Percentiles rank a stretch among this genome's conserved stretches.
phyloP scores from a whole-genome alignment of 1,140 invertebrate species.

The Pomacea maculata region DNA sequence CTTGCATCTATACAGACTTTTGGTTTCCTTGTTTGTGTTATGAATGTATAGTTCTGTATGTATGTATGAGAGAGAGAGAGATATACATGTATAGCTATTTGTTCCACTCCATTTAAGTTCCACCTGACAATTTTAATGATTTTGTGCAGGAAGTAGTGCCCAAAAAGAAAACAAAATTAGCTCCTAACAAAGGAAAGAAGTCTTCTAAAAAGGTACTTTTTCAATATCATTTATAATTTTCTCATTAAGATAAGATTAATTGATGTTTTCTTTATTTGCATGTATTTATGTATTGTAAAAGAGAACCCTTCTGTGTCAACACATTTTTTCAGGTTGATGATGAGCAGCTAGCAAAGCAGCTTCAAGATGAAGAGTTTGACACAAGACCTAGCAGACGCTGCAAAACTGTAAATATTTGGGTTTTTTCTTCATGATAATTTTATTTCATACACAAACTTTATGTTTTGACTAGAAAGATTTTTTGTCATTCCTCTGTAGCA shows the following conservation, averaged over 20 bases:
- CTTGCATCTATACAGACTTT: not conserved
- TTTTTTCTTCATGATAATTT: not conserved
- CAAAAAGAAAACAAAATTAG: constrained; percentile 8
- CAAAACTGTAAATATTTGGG: constrained; percentile 66
- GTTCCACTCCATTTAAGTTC: no score
- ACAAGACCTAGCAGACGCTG: constrained; percentile 34
- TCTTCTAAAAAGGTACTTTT: constrained; percentile 5
- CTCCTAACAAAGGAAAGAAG: not conserved
- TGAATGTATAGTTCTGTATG: not conserved
- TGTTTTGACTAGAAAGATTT: not conserved
- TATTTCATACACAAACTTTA: not conserved
- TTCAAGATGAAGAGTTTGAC: constrained; percentile 19
- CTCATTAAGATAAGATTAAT: not conserved
- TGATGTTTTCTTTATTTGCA: not conserved
- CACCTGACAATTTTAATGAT: not conserved
- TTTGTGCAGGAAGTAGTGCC: constrained; percentile 12
- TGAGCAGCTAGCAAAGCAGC: constrained; percentile 17
- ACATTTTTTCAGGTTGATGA: constrained; percentile 11
- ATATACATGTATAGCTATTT: not conserved
- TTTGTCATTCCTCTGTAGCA: not conserved
- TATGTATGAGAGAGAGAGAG: not conserved
- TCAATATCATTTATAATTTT: not conserved
- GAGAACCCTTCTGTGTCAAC: not conserved
- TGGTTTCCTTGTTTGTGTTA: not conserved
- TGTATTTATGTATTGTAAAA: not conserved